Conservation (phyloP, 2,113 vertebrate genomes). For the Synchiropus splendidus region DNA sequence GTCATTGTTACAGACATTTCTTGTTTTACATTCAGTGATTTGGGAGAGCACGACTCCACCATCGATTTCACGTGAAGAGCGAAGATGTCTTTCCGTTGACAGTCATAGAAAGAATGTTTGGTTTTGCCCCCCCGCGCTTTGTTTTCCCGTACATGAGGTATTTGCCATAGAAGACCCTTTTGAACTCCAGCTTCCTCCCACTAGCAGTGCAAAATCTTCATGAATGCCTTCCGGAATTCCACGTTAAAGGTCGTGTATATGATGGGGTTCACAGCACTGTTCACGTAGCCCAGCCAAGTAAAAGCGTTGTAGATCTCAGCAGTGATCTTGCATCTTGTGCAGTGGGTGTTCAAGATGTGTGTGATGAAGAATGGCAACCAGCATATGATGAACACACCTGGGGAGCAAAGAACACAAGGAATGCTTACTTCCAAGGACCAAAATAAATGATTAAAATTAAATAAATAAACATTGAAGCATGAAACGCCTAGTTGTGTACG, state of each 20-base stretch:
- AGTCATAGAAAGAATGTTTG: conserved; percentile 24
- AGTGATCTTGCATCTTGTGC: conserved; percentile 82
- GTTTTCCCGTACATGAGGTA: conserved; percentile 52
- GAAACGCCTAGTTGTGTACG: too few relatives aligned
- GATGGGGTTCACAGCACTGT: conserved; percentile 95
- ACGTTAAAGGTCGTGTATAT: conserved; percentile 98
- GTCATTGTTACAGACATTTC: conserved; percentile 59
- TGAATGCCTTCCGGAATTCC: conserved; percentile 96
- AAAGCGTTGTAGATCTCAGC: conserved; percentile 89
- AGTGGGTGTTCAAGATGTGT: conserved; percentile 96
- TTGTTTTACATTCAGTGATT: conserved; percentile 62
- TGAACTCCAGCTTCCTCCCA: conserved; percentile 17
- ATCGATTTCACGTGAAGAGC: conserved; percentile 26
- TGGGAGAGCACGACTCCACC: conserved; percentile 38
- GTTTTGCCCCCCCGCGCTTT: conserved; percentile 20
- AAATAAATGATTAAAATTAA: too few relatives aligned
- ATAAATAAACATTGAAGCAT: too few relatives aligned
- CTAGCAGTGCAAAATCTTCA: conserved; percentile 97
- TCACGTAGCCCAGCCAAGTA: conserved; percentile 97
- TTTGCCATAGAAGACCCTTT: conserved; percentile 36
- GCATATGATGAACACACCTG: conserved; percentile 97
- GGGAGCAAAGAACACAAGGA: conserved; percentile 18
- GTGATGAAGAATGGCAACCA: conserved; percentile 99
- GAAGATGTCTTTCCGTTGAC: conserved; percentile 20
- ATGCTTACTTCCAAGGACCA: too few relatives aligned